These are phyloP conservation scores for Zootermopsis nevadensis DNA, from an alignment of 2,888 invertebrate species.

Conservation along the genomic window DNA sequence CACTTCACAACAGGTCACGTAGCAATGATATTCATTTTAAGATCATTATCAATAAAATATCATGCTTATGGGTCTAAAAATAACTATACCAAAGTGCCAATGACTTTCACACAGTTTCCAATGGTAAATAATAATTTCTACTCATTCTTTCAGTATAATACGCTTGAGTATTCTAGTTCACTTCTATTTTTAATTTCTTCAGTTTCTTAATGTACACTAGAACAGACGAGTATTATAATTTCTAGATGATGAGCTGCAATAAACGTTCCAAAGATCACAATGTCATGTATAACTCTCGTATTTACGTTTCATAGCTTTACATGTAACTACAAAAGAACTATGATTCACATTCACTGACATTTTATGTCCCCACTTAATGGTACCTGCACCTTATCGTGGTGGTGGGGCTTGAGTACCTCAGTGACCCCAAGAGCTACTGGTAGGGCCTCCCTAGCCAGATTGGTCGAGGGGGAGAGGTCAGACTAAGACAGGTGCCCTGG, in stretches of 20 bases:
- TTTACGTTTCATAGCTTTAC: neutral
- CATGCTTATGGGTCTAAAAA: neutral
- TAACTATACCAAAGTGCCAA: neutral
- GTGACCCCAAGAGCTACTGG: too few species aligned
- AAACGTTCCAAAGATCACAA: neutral
- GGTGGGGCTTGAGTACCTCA: too few species aligned
- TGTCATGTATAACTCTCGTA: neutral
- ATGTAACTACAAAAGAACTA: conserved; percentile 8
- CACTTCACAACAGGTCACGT: neutral
- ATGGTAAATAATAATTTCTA: neutral
- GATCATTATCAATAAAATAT: neutral
- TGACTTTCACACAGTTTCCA: neutral
- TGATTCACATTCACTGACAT: conserved; percentile 2
- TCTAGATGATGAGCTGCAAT: neutral
- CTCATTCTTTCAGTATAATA: neutral
- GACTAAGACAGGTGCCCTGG: too few species aligned
- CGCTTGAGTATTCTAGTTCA: too few species aligned
- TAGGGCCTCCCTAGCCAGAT: too few species aligned
- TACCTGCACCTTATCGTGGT: too few species aligned
- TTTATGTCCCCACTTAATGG: too few species aligned
- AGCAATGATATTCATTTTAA: neutral
- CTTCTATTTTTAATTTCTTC: too few species aligned
- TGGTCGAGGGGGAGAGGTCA: too few species aligned
- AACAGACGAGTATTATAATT: neutral
- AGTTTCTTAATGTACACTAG: too few species aligned